phyloP scores from a whole-genome alignment of 2,888 invertebrate genomes.

The Hirtodrosophila confusa region DNA sequence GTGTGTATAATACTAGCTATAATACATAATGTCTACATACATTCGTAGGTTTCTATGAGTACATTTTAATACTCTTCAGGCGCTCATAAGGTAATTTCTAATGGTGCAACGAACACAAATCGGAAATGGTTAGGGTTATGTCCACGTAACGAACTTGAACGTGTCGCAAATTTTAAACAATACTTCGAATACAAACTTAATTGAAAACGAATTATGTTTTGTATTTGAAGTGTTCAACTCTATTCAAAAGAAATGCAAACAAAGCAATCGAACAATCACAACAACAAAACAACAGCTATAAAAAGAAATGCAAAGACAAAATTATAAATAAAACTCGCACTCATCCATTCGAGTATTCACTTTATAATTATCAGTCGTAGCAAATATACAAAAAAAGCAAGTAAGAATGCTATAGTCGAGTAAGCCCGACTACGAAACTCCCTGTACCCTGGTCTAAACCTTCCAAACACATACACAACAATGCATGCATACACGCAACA shows the following conservation, averaged over 20 bases:
- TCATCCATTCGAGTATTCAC: constrained; percentile 23
- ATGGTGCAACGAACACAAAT: constrained; percentile 8
- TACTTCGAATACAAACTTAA: constrained; percentile 15
- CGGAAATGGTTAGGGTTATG: constrained; percentile 44
- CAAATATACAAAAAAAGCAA: constrained; percentile 30
- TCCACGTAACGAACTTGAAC: constrained; percentile 27
- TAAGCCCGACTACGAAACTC: too few species aligned
- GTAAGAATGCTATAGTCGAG: too few species aligned
- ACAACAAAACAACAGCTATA: constrained; percentile 47
- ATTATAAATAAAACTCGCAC: constrained; percentile 61
- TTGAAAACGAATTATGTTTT: constrained; percentile 21
- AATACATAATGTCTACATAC: too few species aligned
- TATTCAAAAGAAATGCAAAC: constrained; percentile 37
- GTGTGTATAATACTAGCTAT: too few species aligned
- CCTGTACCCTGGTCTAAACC: too few species aligned
- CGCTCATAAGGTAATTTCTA: too few species aligned
- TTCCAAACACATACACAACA: too few species aligned
- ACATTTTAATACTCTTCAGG: too few species aligned
- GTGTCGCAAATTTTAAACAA: constrained; percentile 53
- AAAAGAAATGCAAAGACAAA: constrained; percentile 65
- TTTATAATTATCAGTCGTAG: constrained; percentile 63
- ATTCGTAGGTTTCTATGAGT: too few species aligned
- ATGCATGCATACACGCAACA: too few species aligned
- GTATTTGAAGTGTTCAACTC: constrained; percentile 17
- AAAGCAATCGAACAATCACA: constrained; percentile 32